phyloP scores from a whole-genome alignment of 2,113 vertebrate species.

The Takifugu flavidus region DNA sequence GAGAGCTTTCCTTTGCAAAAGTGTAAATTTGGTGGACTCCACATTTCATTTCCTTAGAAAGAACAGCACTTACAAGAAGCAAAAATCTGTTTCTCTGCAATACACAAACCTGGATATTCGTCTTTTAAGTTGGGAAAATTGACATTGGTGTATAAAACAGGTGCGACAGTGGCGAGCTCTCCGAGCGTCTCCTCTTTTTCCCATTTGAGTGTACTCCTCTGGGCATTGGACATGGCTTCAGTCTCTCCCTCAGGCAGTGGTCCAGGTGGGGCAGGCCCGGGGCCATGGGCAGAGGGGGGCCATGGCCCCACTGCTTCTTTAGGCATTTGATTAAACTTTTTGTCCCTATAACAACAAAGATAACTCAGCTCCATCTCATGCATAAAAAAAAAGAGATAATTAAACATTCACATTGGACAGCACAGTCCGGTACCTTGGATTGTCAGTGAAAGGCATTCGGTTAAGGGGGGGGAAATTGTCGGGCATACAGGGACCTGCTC shows the following conservation, averaged over 20 bases:
- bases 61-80: background rate
- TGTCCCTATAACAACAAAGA: conserved; percentile 77
- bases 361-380: background rate
- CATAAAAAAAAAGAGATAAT: background rate
- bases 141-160: conserved; percentile 95
- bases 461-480: conserved; percentile 82
- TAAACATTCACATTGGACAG: background rate
- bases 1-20: too few relatives aligned
- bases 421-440: conserved; percentile 66
- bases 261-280: conserved; percentile 65
- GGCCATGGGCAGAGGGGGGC: conserved; percentile 65
- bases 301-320: conserved; percentile 81
- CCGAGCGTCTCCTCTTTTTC: conserved; percentile 96
- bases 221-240: conserved; percentile 91
- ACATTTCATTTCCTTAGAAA: too few relatives aligned
- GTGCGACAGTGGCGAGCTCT: conserved; percentile 94
- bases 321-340: conserved; percentile 84
- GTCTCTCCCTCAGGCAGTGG: conserved; percentile 82
- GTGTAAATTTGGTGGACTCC: too few relatives aligned
- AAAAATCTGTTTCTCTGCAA: background rate
- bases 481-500: conserved; percentile 76
- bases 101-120: conserved; percentile 88
- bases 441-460: conserved; percentile 83
- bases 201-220: conserved; percentile 96
- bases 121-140: conserved; percentile 95